Base-by-base conservation (phyloP, 1,140 invertebrate genomes). In the Hylaeus volcanicus region DNA sequence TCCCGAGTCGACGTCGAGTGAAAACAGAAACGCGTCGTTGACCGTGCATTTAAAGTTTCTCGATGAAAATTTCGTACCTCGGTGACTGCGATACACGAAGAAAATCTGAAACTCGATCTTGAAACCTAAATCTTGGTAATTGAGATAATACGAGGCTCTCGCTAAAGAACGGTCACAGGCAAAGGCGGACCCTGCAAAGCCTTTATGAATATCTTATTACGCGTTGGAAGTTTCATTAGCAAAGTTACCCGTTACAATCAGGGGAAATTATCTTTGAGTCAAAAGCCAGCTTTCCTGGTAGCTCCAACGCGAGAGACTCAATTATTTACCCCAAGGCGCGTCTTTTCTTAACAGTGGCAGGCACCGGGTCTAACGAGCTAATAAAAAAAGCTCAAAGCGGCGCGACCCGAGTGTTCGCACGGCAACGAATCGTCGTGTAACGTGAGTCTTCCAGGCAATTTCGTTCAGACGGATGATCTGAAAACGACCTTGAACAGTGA, bases 191-290 rank as follows among this genome's bases (percentile, higher is more conserved):
- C 6, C 5, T 2, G 9, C 45, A 4, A 26, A 26, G 65, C 53
- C 65, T 68, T 53, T 68, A 48, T 68, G 65, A 68, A 68, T 68
- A 48, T 12, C 45, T 51, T 68, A 68, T 51, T 68, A 68, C 65
- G 43, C 45, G 43, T 14, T 68, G 39, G 55, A 71, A 71, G 58
- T 71, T 71, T 58, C 39, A 68, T 68, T 68, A 68, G 65, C 45
- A 68, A 58, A 71, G 39, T 71, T 71, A 43, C 39, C 53, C 37
- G 68, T 41, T 41, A 58, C 39, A 56, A 58, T 71, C 69, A n/a
- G 39, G 68, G 14, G 14, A 58, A 58, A 71, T 71, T 71, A 51
- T n/a, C 65, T 68, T 68, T 68, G 12, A n/a, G 43, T 66, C 65
- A n/a, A 68, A 51, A 14, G n/a, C 6, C 5, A 11, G 5, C 11